Conservation (phyloP, 2,113 vertebrate genomes). For the Ictidomys tridecemlineatus region DNA sequence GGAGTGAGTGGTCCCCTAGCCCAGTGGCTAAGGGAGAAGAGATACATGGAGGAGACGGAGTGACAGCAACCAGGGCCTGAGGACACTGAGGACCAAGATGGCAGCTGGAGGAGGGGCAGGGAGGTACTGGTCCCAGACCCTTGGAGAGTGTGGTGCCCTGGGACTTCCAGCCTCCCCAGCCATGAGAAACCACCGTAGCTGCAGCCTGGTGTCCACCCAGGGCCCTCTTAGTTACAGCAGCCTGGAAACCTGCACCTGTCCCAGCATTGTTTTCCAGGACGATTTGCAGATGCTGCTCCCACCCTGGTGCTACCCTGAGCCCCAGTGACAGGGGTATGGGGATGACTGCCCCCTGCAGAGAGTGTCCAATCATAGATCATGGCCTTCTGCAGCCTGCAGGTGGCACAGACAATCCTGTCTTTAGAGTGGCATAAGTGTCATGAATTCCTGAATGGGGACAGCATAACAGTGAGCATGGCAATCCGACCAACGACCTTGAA, state of each 20-base stretch:
- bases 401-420: too few species aligned
- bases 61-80: rapidly evolving
- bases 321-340: too few species aligned
- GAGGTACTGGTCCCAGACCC: not conserved
- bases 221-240: not conserved
- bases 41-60: not conserved
- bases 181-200: not conserved
- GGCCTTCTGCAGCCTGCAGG: not conserved
- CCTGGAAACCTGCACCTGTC: rapidly evolving
- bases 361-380: too few species aligned
- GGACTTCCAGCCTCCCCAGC: not conserved
- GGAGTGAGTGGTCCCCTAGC: not conserved
- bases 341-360: too few species aligned
- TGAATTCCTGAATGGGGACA: not conserved
- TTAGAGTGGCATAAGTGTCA: not conserved
- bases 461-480: too few species aligned
- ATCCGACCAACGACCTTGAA: not conserved
- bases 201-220: too few species aligned
- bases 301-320: too few species aligned
- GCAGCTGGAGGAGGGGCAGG: not conserved
- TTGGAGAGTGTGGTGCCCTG: not conserved
- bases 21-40: too few species aligned
- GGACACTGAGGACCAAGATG: rapidly evolving
- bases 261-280: too few species aligned
- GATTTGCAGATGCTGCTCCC: not conserved